These are phyloP conservation scores for Eumaeus atala DNA, from an alignment of 1,140 invertebrate genomes.

Conservation along the genomic window DNA sequence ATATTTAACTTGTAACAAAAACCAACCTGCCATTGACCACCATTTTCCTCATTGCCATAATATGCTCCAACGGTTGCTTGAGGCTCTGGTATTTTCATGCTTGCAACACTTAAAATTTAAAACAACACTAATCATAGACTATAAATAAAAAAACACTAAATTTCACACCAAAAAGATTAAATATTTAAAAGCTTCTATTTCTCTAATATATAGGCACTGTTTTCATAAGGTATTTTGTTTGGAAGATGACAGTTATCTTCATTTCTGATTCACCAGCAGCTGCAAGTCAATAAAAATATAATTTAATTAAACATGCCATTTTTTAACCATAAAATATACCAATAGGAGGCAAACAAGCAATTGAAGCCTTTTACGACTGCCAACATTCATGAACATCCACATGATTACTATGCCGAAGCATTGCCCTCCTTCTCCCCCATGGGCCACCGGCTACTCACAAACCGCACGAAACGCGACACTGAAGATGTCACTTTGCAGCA, in stretches of 20 bases:
- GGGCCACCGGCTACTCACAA: too few species aligned
- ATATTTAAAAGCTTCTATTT: slow-evolving; percentile 8
- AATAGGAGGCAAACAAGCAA: too few species aligned
- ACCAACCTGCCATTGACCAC: slow-evolving; percentile 56
- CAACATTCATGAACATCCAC: too few species aligned
- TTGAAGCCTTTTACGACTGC: too few species aligned
- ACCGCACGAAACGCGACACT: too few species aligned
- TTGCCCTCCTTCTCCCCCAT: too few species aligned
- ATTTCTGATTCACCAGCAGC: not conserved
- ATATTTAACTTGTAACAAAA: slow-evolving; percentile 4
- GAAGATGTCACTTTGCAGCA: too few species aligned
- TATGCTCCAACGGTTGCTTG: slow-evolving; percentile 55
- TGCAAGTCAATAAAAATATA: not conserved
- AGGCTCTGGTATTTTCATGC: slow-evolving; percentile 66
- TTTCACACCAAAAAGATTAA: slow-evolving; percentile 4
- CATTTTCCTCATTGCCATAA: slow-evolving; percentile 60
- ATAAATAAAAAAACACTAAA: slow-evolving; percentile 16
- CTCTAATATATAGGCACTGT: slow-evolving; percentile 5
- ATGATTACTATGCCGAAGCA: too few species aligned
- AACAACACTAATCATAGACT: slow-evolving; percentile 28
- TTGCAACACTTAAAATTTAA: slow-evolving; percentile 34
- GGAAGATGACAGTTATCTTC: not conserved
- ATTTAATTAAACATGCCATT: not conserved
- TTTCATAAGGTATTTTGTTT: slow-evolving; percentile 9
- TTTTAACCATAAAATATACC: too few species aligned